Base-by-base conservation (phyloP, 2,113 vertebrate genomes). In the Microcebus tavaratra region DNA sequence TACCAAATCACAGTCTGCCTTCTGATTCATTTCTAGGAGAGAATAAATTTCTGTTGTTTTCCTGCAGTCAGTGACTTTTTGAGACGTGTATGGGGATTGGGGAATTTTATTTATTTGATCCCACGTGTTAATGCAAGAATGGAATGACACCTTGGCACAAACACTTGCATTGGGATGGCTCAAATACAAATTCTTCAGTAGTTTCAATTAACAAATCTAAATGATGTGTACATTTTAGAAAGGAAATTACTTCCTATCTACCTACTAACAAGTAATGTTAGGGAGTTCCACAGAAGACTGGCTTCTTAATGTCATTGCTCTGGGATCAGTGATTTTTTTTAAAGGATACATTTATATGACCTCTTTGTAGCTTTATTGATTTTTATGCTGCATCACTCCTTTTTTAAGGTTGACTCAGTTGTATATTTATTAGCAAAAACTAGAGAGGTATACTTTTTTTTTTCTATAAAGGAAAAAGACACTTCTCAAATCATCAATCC, bases 41-140 rank as follows among this genome's bases (percentile, higher is more conserved):
- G 96, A 98, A 96, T 96, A 93, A 95, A 97, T 98, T 98, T 98
- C 98, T 98, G 97, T 98, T 98, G 98, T 98, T 99, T 98, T 96
- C 97, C 89, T 98, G 97, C 65, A 96, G 96, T 97, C 97, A 95
- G 96, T 97, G 96, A 97, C 97, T 97, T 55, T 97, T 90, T 95
- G 97, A 98, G 97, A 98, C 9, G n/a, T 98, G 98, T 97, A 98
- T 98, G 95, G 96, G 97, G 95, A 87, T 0, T 98, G 91, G 65
- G 86, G 91, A 96, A 97, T 98, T 95, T 98, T 88, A 96, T 76
- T 98, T 79, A 0, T 98, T 98, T 98, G 98, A 97, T 91, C 92
- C 90, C 97, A 83, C 92, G 96, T 97, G 79, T 98, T 97, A 97
- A 25, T 95, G 48, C 96, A 94, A 97, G 97, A 96, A 96, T 36